These are phyloP conservation scores for Rapana venosa DNA, from an alignment of 2,888 invertebrate species.

Conservation along the genomic window DNA sequence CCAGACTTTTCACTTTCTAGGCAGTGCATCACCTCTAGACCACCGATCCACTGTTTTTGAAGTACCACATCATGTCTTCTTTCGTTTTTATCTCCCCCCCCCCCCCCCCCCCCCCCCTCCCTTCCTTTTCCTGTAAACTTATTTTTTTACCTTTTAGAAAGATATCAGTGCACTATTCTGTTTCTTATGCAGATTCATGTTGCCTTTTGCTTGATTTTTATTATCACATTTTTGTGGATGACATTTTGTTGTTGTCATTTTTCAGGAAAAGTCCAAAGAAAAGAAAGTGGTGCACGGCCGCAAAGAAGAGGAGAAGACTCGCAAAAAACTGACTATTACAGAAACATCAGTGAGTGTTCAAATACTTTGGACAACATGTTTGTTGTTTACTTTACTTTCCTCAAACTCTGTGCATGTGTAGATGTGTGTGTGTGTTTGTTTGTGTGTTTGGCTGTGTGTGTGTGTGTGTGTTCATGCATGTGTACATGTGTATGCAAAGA, in stretches of 20 bases:
- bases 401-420: background rate
- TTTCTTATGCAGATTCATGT: too few species aligned
- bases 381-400: background rate
- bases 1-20: too few species aligned
- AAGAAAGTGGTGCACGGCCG: constrained; percentile 74
- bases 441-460: background rate
- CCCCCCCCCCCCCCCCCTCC: too few species aligned
- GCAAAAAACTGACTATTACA: constrained; percentile 73
- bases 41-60: too few species aligned
- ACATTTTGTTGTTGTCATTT: background rate
- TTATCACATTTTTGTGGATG: background rate
- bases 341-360: constrained; percentile 70
- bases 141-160: too few species aligned
- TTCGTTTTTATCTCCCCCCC: too few species aligned
- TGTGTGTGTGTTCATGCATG: background rate
- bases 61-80: too few species aligned
- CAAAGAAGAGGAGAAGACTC: constrained; percentile 75
- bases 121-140: too few species aligned
- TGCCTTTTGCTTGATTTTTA: background rate
- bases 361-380: background rate
- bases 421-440: background rate
- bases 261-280: constrained; percentile 80
- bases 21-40: too few species aligned
- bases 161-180: too few species aligned
- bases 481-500: too few species aligned